These are phyloP conservation scores for Drosophila stalkeri DNA, from an alignment of 2,888 invertebrate species.

Conservation along the genomic window DNA sequence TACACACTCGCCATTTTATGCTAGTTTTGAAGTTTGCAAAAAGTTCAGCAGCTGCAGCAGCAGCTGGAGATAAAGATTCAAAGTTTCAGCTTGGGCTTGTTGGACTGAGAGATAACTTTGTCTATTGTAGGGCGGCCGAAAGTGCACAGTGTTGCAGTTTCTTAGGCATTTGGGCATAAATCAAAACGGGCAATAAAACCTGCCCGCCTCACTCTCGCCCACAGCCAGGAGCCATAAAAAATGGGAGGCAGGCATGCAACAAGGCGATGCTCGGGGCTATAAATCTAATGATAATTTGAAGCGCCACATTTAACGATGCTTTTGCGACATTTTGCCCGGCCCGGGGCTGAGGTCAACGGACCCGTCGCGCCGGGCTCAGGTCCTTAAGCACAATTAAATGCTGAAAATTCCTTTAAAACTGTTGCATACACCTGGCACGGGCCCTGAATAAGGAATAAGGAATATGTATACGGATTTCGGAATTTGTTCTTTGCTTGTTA, in stretches of 20 bases:
- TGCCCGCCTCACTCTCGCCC: not conserved
- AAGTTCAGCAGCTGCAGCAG: not conserved
- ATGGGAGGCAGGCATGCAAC: conserved; percentile 7
- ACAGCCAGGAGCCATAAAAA: conserved; percentile 12
- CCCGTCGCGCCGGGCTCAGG: conserved; percentile 22
- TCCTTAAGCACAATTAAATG: conserved; percentile 57
- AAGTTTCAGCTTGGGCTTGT: not conserved
- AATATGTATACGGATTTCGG: not conserved
- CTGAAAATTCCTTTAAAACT: conserved; percentile 42
- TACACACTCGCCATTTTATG: not conserved
- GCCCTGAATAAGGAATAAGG: not conserved
- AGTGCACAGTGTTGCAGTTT: conserved; percentile 10
- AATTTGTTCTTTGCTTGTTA: conserved; percentile 2
- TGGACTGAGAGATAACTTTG: not conserved
- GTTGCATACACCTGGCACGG: conserved; percentile 44
- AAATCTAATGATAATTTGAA: conserved; percentile 71
- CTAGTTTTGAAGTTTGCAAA: not conserved
- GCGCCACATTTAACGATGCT: conserved; percentile 57
- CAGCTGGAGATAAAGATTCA: not conserved
- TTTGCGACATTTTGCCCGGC: conserved; percentile 27
- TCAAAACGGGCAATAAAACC: conserved; percentile 28
- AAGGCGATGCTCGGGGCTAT: conserved; percentile 26
- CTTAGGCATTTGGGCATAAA: conserved; percentile 25
- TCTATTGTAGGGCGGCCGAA: conserved; percentile 11
- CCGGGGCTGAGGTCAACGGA: conserved; percentile 40